Base-by-base conservation (phyloP, 1,140 invertebrate species). In the Zaprionus tsacasi region DNA sequence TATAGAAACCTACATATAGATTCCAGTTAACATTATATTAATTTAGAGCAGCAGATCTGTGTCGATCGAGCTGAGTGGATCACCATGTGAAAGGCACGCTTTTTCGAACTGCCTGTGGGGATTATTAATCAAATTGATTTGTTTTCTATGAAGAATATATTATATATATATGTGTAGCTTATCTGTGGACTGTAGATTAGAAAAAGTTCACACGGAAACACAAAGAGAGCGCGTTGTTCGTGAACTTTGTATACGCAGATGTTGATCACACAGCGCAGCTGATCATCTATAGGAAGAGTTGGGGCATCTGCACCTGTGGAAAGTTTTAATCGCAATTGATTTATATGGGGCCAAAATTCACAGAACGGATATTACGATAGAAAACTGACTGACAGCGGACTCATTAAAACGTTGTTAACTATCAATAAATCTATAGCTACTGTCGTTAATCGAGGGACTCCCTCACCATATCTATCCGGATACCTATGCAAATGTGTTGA, bases 161-260 rank as follows among this genome's bases (percentile, higher is more conserved):
- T 52, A 65, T 70, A 61, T 70, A 43, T 68, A n/a, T 70, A n/a
- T 60, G 71, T 64, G 55, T 63, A 70, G 76, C 61, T 59, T 82
- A 87, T 88, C 82, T 78, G 80, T 50, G 54, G 17, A 30, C 21
- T 59, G 36, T 54, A 30, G 83, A 87, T 87, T 83, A 87, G 70
- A 80, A 52, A 77, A 87, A 83, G 77, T 87, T 87, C 83, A 87
- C 83, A 87, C 83, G 83, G 77, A 88, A 83, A 85, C 78, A 59
- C 56, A 75, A 64, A 66, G 15, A 55, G 30, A 3, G 40, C 40
- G 57, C 15, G 57, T 30, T 82, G 72, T 57, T 70, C 52, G 21
- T 82, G 76, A 88, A 82, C 83, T 88, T 87, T 79, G 82, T 40
- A 60, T 59, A 45, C 30, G 60, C 72, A 75, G 72, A 70, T 75